phyloP scores from a whole-genome alignment of 2,888 invertebrate genomes.

The Spisula solida region DNA sequence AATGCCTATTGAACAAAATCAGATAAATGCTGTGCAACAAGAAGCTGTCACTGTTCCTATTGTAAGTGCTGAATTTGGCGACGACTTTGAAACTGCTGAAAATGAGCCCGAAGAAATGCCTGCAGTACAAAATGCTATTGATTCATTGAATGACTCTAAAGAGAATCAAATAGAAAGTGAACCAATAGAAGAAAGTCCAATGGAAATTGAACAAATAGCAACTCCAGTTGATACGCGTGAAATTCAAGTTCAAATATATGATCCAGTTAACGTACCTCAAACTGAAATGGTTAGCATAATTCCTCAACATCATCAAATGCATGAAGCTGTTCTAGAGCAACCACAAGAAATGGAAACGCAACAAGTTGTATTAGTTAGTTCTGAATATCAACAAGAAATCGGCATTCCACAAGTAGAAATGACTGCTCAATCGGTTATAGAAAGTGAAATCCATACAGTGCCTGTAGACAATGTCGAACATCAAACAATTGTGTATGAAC shows the following conservation, averaged over 20 bases:
- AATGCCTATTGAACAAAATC: constrained; percentile 1
- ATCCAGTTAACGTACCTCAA: constrained; percentile 30
- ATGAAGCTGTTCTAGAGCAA: constrained; percentile 6
- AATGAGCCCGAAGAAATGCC: constrained; percentile 32
- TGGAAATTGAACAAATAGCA: neutral
- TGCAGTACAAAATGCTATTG: constrained; percentile 37
- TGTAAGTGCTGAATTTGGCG: constrained; percentile 39
- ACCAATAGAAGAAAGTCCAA: neutral
- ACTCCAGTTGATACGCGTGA: neutral
- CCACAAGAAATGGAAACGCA: constrained; percentile 23
- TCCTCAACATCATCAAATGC: constrained; percentile 21
- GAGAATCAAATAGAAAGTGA: constrained; percentile 23
- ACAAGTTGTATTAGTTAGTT: constrained; percentile 27
- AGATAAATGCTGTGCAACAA: constrained; percentile 7
- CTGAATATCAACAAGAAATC: constrained; percentile 25
- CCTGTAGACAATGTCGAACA: constrained; percentile 33
- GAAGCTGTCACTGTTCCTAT: constrained; percentile 16
- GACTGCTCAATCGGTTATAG: constrained; percentile 29
- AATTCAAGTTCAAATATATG: constrained; percentile 42
- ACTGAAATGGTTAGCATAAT: constrained; percentile 26
- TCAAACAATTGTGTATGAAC: constrained; percentile 37
- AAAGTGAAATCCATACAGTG: constrained; percentile 40
- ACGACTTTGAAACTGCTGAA: constrained; percentile 41
- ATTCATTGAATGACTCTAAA: constrained; percentile 48
- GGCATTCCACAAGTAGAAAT: constrained; percentile 28